These are phyloP conservation scores for Dendrolimus pini DNA, from an alignment of 2,888 invertebrate species.

Conservation along the genomic window DNA sequence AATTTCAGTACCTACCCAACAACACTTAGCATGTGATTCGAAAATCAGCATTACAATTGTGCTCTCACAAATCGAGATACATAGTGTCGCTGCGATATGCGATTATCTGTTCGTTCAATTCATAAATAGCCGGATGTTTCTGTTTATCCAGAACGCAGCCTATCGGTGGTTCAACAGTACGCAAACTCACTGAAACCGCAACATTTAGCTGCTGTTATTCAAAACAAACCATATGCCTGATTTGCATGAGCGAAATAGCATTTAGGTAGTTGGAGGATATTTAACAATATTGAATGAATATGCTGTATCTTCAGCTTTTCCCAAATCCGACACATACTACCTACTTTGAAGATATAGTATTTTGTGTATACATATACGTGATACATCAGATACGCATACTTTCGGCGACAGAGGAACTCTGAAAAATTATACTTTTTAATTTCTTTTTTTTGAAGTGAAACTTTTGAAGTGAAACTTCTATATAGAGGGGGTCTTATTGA, in stretches of 20 bases:
- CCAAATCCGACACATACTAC: no score
- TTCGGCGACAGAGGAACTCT: no score
- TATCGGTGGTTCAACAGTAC: constrained; percentile 1
- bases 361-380: no score
- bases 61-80: background rate
- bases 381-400: no score
- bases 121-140: constrained; percentile 1
- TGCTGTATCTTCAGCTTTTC: no score
- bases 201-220: constrained; percentile 27
- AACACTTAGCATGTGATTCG: no score
- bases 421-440: no score
- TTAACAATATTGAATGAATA: background rate
- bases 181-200: constrained; percentile 27
- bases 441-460: no score
- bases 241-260: constrained; percentile 31
- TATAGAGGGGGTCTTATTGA: no score
- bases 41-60: background rate
- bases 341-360: no score
- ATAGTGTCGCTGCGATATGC: background rate
- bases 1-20: no score
- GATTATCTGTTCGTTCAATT: background rate
- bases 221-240: constrained; percentile 32
- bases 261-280: constrained; percentile 13
- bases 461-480: no score
- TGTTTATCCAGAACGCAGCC: background rate